These are phyloP conservation scores for Allobates femoralis DNA, from an alignment of 2,797 vertebrate genomes.

Conservation along the genomic window DNA sequence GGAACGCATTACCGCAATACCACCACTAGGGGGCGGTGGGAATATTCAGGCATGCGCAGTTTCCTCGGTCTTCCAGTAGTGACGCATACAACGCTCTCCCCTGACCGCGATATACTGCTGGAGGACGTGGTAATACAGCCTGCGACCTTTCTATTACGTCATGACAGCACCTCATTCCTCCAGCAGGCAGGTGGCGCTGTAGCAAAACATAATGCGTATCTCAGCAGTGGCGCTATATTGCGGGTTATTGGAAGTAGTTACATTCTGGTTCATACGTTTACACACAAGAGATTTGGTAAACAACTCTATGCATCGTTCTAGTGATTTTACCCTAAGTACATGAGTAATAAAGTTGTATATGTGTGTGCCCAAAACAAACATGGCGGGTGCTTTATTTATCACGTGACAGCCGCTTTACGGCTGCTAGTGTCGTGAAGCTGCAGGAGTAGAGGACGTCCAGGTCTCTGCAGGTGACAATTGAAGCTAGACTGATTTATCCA, in stretches of 20 bases:
- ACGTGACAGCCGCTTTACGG: constrained; percentile 31
- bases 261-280: neutral
- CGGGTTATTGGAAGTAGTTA: no score
- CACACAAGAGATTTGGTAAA: neutral
- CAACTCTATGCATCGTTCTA: neutral
- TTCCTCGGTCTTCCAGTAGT: neutral
- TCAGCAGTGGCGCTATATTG: neutral
- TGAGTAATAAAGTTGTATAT: neutral
- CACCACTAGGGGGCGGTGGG: neutral
- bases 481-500: neutral
- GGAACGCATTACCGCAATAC: neutral
- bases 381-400: neutral
- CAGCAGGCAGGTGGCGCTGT: neutral
- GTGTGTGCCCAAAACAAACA: constrained; percentile 16
- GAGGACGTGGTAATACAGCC: no score
- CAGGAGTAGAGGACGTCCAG: constrained; percentile 37
- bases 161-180: neutral
- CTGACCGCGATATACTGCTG: no score
- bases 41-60: neutral
- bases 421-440: constrained; percentile 4
- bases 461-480: constrained; percentile 28
- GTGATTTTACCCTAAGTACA: neutral
- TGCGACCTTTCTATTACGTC: no score
- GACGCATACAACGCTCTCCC: no score
- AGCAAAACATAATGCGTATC: neutral